Base-by-base conservation (phyloP, 2,888 invertebrate species). In the Drosophila nr. medialis region DNA sequence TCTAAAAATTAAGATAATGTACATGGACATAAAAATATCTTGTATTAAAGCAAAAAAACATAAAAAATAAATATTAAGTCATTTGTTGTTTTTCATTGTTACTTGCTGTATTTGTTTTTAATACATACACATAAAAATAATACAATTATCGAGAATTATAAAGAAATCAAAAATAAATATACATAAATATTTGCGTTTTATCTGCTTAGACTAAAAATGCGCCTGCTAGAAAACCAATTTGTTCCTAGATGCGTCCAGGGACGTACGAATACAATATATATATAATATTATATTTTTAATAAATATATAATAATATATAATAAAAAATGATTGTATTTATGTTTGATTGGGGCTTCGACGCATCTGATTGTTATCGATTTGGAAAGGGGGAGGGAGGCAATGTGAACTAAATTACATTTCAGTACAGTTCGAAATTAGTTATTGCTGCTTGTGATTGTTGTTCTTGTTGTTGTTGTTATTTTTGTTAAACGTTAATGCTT, bases 71-170 rank as follows among this genome's bases (percentile, higher is more conserved):
- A 54, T 32, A 21, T 24, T 15, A 24, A 29, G 11, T 13, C 34
- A 21, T 27, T 40, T 24, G 24, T 62, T 30, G 29, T 42, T 54
- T 69, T 75, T 66, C 56, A 58, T 45, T 78, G 80, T 83, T 79
- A 85, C 38, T 80, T 85, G 71, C 70, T 84, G 84, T 89, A 84
- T 83, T 84, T 81, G 60, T 53, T 70, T 88, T 78, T 69, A 86
- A 89, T 84, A 83, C 83, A 82, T 80, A 80, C 70, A 81, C 80
- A 81, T 81, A 56, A 61, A 72, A 68, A 80, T 82, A 82, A 80
- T 83, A 84, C 80, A 88, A 63, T 59, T 64, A 62, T 71, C 36
- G 72, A 50, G 72, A 80, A 80, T 80, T 53, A 75, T 69, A 61
- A 75, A 64, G 58, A 79, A 77, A 65, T 79, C 80, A 75, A 77